Base-by-base conservation (phyloP, 2,113 vertebrate species). In the Dicentrarchus labrax region DNA sequence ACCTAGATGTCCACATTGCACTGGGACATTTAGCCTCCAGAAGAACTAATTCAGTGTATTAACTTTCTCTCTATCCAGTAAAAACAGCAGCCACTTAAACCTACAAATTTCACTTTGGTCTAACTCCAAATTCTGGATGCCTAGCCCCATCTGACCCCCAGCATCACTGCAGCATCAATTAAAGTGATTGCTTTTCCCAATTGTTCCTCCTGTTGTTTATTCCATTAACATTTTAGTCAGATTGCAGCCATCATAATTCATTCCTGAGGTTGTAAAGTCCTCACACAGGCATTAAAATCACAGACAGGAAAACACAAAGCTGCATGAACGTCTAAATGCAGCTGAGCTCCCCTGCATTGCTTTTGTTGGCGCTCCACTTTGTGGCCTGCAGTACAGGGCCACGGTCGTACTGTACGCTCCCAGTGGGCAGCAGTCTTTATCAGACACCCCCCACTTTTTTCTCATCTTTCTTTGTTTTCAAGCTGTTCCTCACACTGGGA, bases 181-280 rank as follows among this genome's bases (percentile, higher is more conserved):
- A 88, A 86, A 86, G 61, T 11, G 43, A 89, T 78, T 83, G 86
- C 84, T 76, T 88, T 83, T 53, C 69, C 71, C 45, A 65, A 19
- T 82, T 83, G 66, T 88, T 83, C 59, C 67, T 77, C 2, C 68
- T 24, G 13, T 84, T 71, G 69, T 84, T 79, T 74, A 78, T 57
- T 11, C 30, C 71, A 70, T 82, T 77, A 79, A 78, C 76, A 83
- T 86, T 91, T 86, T 78, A 75, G 76, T 84, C 81, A 57, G 65
- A 86, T 78, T 88, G 80, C 60, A 67, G 6, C 30, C 69, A 13
- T 38, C 65, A 73, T 88, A 88, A 83, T 72, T 85, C 70, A 91
- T 80, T 24, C 30, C 45, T 0, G 16, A 70, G 61, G 72, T 38
- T 74, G 36, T 77, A 48, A 82, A 80, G 70, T 69, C 30, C 70